phyloP scores from a whole-genome alignment of 1,140 invertebrate species.

The Metopolophium dirhodum region DNA sequence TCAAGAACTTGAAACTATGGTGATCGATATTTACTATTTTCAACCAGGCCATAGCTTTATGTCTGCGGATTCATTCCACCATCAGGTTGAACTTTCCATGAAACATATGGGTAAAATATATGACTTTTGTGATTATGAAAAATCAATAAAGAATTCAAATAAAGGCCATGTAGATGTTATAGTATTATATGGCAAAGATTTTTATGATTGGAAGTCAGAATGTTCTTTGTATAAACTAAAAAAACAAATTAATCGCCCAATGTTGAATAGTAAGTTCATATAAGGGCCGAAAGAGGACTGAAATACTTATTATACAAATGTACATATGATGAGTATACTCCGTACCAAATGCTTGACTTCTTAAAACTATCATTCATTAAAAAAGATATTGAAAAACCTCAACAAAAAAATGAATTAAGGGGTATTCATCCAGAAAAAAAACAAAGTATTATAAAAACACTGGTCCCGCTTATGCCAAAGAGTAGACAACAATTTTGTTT shows the following conservation, averaged over 20 bases:
- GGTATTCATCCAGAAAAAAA: not conserved
- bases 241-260: constrained; percentile 27
- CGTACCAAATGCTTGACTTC: constrained; percentile 5
- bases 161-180: no score
- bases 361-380: not conserved
- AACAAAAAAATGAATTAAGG: constrained; percentile 23
- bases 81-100: no score
- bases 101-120: no score
- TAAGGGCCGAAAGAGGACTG: constrained; percentile 8
- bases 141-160: no score
- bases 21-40: no score
- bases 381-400: constrained; percentile 9
- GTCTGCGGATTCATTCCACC: not conserved
- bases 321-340: constrained; percentile 20
- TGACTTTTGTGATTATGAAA: no score
- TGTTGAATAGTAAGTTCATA: constrained; percentile 25
- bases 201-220: not conserved
- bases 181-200: no score
- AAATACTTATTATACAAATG: not conserved
- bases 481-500: not conserved
- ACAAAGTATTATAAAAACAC: constrained; percentile 25
- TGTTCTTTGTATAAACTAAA: not conserved
- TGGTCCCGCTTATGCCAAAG: not conserved
- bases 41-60: not conserved
- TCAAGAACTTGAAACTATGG: no score